Conservation (phyloP, 2,113 vertebrate genomes). For the Polypterus bichir region DNA sequence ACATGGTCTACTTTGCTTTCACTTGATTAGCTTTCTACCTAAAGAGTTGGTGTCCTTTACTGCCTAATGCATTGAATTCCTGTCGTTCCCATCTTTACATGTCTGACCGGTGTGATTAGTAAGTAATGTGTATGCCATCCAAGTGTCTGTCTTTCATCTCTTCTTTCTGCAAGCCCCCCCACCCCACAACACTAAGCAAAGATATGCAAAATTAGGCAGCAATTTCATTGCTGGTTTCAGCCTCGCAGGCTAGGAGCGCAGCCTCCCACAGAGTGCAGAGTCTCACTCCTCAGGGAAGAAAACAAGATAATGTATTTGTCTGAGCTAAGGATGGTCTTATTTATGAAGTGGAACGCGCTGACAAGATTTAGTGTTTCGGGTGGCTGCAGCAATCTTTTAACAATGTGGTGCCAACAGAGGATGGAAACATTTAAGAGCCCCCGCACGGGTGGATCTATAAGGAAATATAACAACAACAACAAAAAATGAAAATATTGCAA, state of each 20-base stretch:
- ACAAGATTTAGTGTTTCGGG: neutral
- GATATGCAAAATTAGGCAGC: conserved; percentile 1
- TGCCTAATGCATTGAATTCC: no score
- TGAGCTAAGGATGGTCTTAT: neutral
- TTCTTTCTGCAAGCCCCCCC: no score
- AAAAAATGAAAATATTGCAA: no score
- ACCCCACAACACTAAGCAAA: neutral
- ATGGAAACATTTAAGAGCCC: neutral
- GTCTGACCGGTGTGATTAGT: no score
- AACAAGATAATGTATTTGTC: conserved; percentile 4
- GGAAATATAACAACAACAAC: no score
- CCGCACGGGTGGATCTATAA: no score
- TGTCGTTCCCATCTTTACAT: no score
- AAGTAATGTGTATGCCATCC: no score
- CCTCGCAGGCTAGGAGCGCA: neutral
- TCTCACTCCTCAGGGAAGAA: neutral
- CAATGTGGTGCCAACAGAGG: neutral
- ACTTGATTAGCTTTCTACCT: no score
- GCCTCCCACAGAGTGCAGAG: conserved; percentile 5
- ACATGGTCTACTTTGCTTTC: no score
- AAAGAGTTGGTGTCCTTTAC: no score
- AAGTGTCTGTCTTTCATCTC: no score
- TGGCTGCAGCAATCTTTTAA: neutral
- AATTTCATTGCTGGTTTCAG: conserved; percentile 1
- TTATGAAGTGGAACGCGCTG: conserved; percentile 1